Base-by-base conservation (phyloP, 2,888 invertebrate genomes). In the Drosophila ustulata region DNA sequence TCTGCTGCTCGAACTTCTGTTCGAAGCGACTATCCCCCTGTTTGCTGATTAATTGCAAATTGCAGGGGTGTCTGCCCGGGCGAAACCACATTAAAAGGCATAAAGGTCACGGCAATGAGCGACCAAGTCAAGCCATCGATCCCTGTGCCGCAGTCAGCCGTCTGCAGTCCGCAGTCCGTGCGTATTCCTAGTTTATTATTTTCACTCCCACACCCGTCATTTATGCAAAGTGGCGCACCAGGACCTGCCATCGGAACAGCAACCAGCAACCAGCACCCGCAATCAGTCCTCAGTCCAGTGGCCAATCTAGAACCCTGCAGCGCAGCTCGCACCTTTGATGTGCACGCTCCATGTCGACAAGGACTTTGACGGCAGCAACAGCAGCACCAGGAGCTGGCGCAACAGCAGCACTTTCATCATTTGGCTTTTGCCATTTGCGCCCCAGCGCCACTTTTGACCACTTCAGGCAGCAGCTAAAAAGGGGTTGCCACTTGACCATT, bases 401-500 rank as follows among this genome's bases (percentile, higher is more conserved):
- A 49, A 3, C 66, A 71, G 66, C 50, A 78, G 84, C 84, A 84
- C 82, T 84, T 85, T 85, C 80, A 86, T 84, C 86, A 84, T 86
- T 85, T 86, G 82, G 84, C 86, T 85, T 85, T 85, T 82, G 84
- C 86, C 84, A 84, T 84, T 84, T 86, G 79, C 77, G 77, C 79
- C 71, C 75, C 66, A 68, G 62, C 77, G 82, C 79, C 82, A 81
- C 81, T 85, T 84, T 79, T 79, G 85, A 79, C 79, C 82, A 84
- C 84, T 82, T 82, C 76, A 74, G 76, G 79, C 77, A 70, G 71
- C 51, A 62, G 63, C 66, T 58, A 75, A 67, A 63, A 75, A 67
- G 70, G 82, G 82, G 71, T 83, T 71, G 71, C 82, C 85, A 77
- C 84, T 84, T 84, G 82, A 82, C 79, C 80, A 71, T 62, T 68